phyloP scores from a whole-genome alignment of 2,888 invertebrate species.

The Agrochola lota region DNA sequence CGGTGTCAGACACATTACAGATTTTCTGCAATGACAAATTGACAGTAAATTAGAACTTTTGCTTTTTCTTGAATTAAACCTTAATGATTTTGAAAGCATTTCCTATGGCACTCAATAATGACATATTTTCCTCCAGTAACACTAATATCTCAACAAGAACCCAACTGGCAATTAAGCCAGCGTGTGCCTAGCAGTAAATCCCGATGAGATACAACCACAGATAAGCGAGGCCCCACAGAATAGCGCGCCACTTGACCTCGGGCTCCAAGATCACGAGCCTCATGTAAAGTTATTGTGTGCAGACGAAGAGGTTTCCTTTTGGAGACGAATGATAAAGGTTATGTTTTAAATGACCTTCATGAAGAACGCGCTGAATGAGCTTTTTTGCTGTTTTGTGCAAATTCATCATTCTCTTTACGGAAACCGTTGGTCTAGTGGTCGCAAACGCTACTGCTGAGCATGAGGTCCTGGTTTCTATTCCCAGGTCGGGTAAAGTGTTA shows the following conservation, averaged over 20 bases:
- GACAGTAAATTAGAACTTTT: not conserved
- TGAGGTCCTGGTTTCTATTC: no score
- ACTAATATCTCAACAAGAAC: slow-evolving; percentile 8
- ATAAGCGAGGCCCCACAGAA: slow-evolving; percentile 37
- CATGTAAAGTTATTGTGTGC: slow-evolving; percentile 28
- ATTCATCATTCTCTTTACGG: not conserved
- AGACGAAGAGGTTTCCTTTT: slow-evolving; percentile 17
- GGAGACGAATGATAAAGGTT: not conserved
- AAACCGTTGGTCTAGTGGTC: no score
- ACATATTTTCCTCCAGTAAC: not conserved
- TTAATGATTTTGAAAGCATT: not conserved
- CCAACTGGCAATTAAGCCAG: slow-evolving; percentile 46
- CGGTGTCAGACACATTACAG: not conserved
- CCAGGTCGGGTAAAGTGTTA: no score
- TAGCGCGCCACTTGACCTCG: slow-evolving; percentile 47
- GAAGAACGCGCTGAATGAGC: not conserved
- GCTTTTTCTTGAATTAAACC: not conserved
- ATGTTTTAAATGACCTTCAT: not conserved
- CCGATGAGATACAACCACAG: slow-evolving; percentile 46
- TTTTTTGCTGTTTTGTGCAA: not conserved
- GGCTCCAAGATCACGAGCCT: slow-evolving; percentile 43
- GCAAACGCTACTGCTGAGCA: no score
- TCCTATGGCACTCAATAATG: not conserved
- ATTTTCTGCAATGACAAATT: not conserved
- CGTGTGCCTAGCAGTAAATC: slow-evolving; percentile 51